These are phyloP conservation scores for Ceyx melanurus DNA, from an alignment of 2,113 vertebrate genomes.

Conservation along the genomic window DNA sequence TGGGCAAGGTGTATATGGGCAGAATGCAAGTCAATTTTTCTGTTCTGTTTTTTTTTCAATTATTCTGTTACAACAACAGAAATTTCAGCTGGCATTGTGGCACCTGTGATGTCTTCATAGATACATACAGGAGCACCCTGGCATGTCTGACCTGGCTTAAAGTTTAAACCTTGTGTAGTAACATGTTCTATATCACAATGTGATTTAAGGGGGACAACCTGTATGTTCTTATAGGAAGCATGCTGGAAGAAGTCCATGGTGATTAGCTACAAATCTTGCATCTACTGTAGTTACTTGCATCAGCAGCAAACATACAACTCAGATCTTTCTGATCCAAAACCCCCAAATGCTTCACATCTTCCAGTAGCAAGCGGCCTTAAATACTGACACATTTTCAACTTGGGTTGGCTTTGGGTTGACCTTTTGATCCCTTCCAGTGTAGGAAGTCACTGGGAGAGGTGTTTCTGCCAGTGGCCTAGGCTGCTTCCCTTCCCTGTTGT, in stretches of 20 bases:
- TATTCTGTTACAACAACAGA: neutral
- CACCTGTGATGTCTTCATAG: neutral
- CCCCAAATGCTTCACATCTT: neutral
- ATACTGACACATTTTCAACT: neutral
- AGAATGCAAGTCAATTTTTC: neutral
- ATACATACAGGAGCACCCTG: neutral
- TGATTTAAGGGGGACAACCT: neutral
- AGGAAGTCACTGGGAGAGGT: neutral
- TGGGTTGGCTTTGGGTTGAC: neutral
- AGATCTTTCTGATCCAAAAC: neutral
- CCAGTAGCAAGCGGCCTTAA: neutral
- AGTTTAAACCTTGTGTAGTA: neutral
- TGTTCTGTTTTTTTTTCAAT: neutral
- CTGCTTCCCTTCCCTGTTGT: neutral
- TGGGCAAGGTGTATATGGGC: rapidly evolving
- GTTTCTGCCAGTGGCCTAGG: neutral
- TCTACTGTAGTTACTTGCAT: neutral
- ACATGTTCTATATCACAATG: neutral
- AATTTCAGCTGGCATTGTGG: neutral
- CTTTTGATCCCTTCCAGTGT: neutral
- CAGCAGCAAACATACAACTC: neutral
- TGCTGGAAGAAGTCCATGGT: neutral
- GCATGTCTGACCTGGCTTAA: neutral
- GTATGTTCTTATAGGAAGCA: neutral
- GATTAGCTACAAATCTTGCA: neutral